phyloP scores from a whole-genome alignment of 92 coral and sea anemone genomes.

The Scolanthus callimorphus region DNA sequence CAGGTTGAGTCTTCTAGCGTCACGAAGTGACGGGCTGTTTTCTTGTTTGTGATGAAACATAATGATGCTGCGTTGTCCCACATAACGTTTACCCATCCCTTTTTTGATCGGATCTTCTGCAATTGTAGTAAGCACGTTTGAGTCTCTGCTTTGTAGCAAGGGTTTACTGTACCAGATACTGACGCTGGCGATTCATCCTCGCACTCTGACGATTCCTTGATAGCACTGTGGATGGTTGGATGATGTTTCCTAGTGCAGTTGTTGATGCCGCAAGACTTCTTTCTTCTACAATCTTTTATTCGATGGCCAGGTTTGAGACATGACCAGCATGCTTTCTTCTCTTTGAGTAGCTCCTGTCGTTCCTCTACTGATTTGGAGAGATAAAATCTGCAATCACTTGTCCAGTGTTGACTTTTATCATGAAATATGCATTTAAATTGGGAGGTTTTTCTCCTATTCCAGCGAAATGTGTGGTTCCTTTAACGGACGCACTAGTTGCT shows the following conservation, averaged over 20 bases:
- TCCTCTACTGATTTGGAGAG: constrained; percentile 17
- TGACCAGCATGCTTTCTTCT: constrained; percentile 52
- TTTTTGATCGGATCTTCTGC: background rate
- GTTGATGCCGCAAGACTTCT: constrained; percentile 25
- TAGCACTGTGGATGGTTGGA: constrained; percentile 31
- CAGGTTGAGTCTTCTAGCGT: no score
- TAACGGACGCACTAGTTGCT: constrained; percentile 13
- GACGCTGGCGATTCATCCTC: background rate
- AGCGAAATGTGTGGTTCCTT: constrained; percentile 13
- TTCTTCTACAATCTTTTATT: constrained; percentile 13
- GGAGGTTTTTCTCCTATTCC: no score
- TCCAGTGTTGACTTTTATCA: constrained; percentile 29
- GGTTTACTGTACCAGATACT: background rate
- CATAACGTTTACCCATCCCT: background rate
- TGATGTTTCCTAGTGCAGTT: constrained; percentile 42
- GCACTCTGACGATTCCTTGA: no score
- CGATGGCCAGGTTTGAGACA: constrained; percentile 38
- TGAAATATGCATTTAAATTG: constrained; percentile 45
- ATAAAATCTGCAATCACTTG: constrained; percentile 25
- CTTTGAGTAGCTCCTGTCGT: constrained; percentile 9
- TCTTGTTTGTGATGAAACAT: no score
- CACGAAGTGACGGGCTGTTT: no score
- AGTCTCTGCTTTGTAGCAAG: background rate
- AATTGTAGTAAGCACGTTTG: background rate
- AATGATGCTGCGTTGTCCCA: no score